These are phyloP conservation scores for Nomada hirtipes DNA, from an alignment of 2,888 invertebrate species.

Conservation along the genomic window DNA sequence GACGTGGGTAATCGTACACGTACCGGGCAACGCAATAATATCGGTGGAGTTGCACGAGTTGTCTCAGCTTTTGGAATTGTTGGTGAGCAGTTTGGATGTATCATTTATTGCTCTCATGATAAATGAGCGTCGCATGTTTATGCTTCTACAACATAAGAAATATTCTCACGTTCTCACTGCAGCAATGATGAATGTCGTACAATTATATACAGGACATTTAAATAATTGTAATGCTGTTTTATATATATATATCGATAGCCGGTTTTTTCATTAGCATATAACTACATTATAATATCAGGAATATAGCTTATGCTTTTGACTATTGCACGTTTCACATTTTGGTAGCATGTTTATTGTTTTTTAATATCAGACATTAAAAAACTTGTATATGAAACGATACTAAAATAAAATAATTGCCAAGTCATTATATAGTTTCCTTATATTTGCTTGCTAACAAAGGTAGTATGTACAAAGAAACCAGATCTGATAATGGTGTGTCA, in stretches of 20 bases:
- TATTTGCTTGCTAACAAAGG: conserved; percentile 80
- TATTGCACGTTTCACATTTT: conserved; percentile 55
- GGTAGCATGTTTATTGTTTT: conserved; percentile 26
- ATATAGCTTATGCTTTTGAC: conserved; percentile 60
- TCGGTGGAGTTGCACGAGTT: conserved; percentile 88
- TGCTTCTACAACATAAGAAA: conserved; percentile 42
- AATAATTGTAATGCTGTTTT: background rate
- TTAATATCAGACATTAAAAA: conserved; percentile 31
- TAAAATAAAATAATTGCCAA: conserved; percentile 47
- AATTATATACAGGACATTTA: conserved; percentile 2
- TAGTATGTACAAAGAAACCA: conserved; percentile 72
- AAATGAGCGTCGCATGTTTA: conserved; percentile 38
- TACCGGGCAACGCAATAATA: conserved; percentile 85
- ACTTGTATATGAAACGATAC: conserved; percentile 42
- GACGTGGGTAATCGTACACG: conserved; percentile 88
- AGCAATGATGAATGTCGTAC: conserved; percentile 13
- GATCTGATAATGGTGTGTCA: conserved; percentile 63
- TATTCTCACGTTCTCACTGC: conserved; percentile 7
- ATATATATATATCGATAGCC: background rate
- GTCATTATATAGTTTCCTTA: conserved; percentile 66
- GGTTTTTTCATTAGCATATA: conserved; percentile 17
- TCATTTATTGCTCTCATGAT: background rate
- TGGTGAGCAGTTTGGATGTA: conserved; percentile 86
- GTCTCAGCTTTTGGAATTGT: conserved; percentile 98
- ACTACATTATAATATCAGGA: conserved; percentile 28